Conservation (phyloP, 2,113 vertebrate species). For the Drymodes brunneopygia region DNA sequence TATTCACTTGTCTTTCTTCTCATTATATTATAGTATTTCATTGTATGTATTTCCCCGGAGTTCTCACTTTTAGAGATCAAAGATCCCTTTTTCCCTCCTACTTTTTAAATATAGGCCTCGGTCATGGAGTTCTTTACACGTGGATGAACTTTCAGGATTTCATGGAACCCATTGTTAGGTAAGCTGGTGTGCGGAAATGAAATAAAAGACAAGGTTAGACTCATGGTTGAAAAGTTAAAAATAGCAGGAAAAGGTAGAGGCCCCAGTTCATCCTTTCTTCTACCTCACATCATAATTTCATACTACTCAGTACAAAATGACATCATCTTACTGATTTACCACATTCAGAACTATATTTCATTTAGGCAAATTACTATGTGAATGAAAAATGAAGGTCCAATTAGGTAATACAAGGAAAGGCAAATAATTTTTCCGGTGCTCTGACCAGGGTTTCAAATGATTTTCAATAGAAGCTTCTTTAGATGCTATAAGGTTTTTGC, state of each 20-base stretch:
- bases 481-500: background rate
- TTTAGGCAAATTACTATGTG: background rate
- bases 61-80: background rate
- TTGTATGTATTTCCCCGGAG: background rate
- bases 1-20: background rate
- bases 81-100: background rate
- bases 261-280: background rate
- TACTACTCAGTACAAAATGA: background rate
- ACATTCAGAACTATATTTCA: background rate
- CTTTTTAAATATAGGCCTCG: background rate
- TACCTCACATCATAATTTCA: background rate
- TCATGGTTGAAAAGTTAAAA: background rate
- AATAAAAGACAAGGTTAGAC: conserved; percentile 19
- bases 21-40: background rate
- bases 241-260: background rate
- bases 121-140: background rate
- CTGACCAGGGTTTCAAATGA: background rate
- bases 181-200: background rate
- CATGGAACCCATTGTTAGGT: background rate
- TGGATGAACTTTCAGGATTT: background rate
- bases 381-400: background rate
- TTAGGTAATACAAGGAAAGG: background rate
- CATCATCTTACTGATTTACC: background rate
- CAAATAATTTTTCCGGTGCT: background rate
- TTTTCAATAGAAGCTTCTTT: background rate